phyloP scores from a whole-genome alignment of 1,140 invertebrate genomes.

The Cotesia vestalis region DNA sequence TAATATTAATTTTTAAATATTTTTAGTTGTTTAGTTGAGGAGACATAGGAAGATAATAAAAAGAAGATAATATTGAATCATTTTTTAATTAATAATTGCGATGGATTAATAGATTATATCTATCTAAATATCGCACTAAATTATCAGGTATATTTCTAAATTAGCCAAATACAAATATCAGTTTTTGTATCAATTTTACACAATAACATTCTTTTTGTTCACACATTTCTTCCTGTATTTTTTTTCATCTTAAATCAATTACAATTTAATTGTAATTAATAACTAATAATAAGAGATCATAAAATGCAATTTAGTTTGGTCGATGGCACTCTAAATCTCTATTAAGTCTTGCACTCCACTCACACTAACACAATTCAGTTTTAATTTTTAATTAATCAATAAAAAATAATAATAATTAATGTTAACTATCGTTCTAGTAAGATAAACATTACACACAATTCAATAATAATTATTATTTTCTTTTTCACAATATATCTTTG shows the following conservation, averaged over 20 bases:
- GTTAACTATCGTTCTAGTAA: slow-evolving; percentile 1
- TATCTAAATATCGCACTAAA: slow-evolving; percentile 9
- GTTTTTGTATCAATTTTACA: not conserved
- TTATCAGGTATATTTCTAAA: slow-evolving; percentile 8
- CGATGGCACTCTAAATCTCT: slow-evolving; percentile 23
- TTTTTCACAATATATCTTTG: slow-evolving; percentile 27
- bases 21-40: no score
- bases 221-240: no score
- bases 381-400: not conserved
- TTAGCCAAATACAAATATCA: not conserved
- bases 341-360: slow-evolving; percentile 18
- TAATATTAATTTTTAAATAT: no score
- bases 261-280: not conserved
- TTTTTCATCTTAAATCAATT: not conserved
- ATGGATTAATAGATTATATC: not conserved
- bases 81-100: not conserved
- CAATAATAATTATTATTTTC: not conserved
- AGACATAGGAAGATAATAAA: no score
- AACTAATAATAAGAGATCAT: not conserved
- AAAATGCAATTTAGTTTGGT: slow-evolving; percentile 19
- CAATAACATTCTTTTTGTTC: no score
- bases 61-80: no score
- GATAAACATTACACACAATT: slow-evolving; percentile 16
- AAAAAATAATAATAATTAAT: slow-evolving; percentile 2
- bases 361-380: slow-evolving; percentile 6